Evolutionary conservation across 1,140 invertebrate genomes (phyloP).

Genomic region (Ceratina australensis): DNA sequence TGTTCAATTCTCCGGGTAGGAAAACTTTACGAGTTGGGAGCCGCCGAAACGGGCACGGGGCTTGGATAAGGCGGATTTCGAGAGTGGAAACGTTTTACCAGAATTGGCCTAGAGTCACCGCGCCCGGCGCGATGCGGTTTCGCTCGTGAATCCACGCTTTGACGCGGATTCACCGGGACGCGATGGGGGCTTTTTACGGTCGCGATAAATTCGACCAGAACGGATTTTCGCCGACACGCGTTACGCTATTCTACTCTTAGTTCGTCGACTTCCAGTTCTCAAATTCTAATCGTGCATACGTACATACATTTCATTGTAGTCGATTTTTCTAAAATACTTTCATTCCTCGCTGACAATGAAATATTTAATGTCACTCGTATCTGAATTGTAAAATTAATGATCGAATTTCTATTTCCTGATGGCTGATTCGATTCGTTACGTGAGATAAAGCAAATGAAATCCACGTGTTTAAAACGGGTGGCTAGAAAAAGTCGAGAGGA

Average conservation of each 20-base stretch:
- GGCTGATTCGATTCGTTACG: too few relatives aligned
- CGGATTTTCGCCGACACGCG: slow-evolving; percentile 42
- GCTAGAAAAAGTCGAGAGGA: too few relatives aligned
- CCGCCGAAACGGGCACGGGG: neutral
- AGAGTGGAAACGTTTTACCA: slow-evolving; percentile 52
- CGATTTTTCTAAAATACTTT: too few relatives aligned
- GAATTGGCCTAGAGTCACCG: slow-evolving; percentile 40
- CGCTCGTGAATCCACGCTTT: slow-evolving; percentile 55
- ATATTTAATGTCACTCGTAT: too few relatives aligned
- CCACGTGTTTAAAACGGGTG: too few relatives aligned
- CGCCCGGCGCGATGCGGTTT: neutral
- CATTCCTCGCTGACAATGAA: too few relatives aligned
- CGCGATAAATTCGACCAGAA: slow-evolving; percentile 49
- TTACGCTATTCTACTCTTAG: neutral
- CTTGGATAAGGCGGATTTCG: slow-evolving; percentile 51
- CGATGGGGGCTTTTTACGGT: slow-evolving; percentile 40
- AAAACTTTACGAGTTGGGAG: slow-evolving; percentile 43
- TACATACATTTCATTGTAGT: too few relatives aligned
- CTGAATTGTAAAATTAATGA: too few relatives aligned
- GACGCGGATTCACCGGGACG: slow-evolving; percentile 48
- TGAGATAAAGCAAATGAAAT: too few relatives aligned
- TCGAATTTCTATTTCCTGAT: too few relatives aligned
- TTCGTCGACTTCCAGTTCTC: too few relatives aligned
- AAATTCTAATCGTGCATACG: too few relatives aligned
- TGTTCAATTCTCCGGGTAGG: slow-evolving; percentile 12